Evolutionary conservation across 2,797 vertebrate species (phyloP).

Genomic region (Mormyrus hasselquistii): DNA sequence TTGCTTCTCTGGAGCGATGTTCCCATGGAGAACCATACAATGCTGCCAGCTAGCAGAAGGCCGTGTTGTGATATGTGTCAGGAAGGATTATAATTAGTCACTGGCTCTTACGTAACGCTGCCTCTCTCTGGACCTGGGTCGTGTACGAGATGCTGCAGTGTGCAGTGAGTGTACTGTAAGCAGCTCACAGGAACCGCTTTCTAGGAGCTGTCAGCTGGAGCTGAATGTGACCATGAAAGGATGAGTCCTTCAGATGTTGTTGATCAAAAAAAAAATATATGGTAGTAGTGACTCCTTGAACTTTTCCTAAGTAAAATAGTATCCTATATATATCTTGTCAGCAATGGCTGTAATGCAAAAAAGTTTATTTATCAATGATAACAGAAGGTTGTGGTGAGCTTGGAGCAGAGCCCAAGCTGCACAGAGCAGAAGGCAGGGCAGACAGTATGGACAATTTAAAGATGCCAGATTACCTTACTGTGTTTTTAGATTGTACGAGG

Average conservation of each 20-base stretch:
- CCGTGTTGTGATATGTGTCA: conserved; percentile 33
- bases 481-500: not conserved
- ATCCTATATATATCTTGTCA: not conserved
- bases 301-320: not conserved
- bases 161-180: conserved; percentile 14
- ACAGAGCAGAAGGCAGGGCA: not conserved
- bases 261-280: not conserved
- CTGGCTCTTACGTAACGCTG: conserved; percentile 38
- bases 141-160: conserved; percentile 21
- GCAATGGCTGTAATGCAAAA: not conserved
- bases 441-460: not conserved
- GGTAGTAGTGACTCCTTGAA: not conserved
- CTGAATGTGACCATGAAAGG: not conserved
- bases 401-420: not conserved
- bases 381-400: not conserved
- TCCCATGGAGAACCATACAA: not conserved
- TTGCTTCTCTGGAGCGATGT: not conserved
- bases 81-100: conserved; percentile 37
- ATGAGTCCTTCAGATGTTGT: not conserved
- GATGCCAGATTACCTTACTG: not conserved
- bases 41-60: conserved; percentile 28
- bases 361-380: not conserved
- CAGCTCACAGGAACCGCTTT: conserved; percentile 24
- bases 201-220: not conserved
- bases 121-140: conserved; percentile 28